phyloP scores from a whole-genome alignment of 2,113 vertebrate species.

The Catharus minimus region DNA sequence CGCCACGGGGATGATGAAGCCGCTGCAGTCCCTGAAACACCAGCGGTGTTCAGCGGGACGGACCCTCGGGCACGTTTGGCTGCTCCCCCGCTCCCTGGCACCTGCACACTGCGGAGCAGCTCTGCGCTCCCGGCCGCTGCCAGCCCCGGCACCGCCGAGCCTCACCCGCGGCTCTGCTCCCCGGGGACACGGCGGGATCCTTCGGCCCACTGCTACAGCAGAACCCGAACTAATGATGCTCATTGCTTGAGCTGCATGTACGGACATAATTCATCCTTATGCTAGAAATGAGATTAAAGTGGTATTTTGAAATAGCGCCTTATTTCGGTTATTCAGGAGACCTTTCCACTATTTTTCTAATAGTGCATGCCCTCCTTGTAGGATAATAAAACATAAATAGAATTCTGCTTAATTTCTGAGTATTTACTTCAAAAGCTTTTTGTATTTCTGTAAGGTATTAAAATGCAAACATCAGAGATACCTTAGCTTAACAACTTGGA shows the following conservation, averaged over 20 bases:
- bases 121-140: rapidly evolving
- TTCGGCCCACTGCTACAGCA: not conserved
- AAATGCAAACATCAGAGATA: not conserved
- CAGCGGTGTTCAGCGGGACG: too few relatives aligned
- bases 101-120: rapidly evolving
- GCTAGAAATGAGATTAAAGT: rapidly evolving
- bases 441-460: not conserved
- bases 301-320: not conserved
- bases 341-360: not conserved
- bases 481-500: not conserved
- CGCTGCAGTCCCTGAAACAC: too few relatives aligned
- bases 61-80: too few relatives aligned
- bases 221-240: rapidly evolving
- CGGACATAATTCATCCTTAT: rapidly evolving
- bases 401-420: not conserved
- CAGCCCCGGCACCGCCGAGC: not conserved
- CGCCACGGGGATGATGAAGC: too few relatives aligned
- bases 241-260: rapidly evolving
- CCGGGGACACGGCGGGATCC: not conserved
- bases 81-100: rapidly evolving
- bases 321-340: not conserved
- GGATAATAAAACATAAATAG: not conserved
- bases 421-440: not conserved
- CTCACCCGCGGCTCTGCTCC: not conserved
- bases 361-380: too few relatives aligned